Base-by-base conservation (phyloP, 2,888 invertebrate genomes). In the Drosophila borborema region DNA sequence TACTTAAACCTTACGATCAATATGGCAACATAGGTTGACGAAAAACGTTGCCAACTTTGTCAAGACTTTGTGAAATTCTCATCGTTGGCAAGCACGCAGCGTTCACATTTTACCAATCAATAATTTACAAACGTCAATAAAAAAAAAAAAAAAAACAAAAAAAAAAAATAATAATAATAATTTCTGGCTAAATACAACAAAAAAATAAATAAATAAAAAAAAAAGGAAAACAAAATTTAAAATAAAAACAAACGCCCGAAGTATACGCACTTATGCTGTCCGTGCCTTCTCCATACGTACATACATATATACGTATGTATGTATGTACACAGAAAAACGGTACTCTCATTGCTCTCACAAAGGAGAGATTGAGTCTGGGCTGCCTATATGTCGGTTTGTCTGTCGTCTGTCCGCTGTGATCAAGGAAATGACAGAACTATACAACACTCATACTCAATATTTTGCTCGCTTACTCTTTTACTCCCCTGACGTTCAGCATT, bases 361-460 rank as follows among this genome's bases (percentile, higher is more conserved):
- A 36, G 45, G 45, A 70, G 56, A 53, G 41, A 64, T 79, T 71
- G 41, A 67, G 71, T 69, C 51, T 66, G 54, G 63, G 63, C 69
- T 68, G 69, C 69, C 69, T 72, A 87, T 49, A 20, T 66, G 49
- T 68, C 28, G 40, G 54, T 28, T 18, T 38, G 38, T 14, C 38
- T 28, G 83, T 40, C 31, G 59, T 64, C 40, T 41, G 40, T 18
- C 20, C 75, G 66, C 70, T 70, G 65, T 81, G 83, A 83, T 83
- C 83, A 82, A 86, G 88, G 74, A 78, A 71, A 67, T 64, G 77
- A 68, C 54, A 62, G 61, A 67, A 73, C 68, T 82, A 18, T 18
- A 71, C 72, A 56, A 59, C 43, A 55, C 59, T 36, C 56, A 43
- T 56, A 60, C 60, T 38, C 56, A 36, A 58, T 54, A 56, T 51